Base-by-base conservation (phyloP, 1,140 invertebrate genomes). In the Solen grandis region DNA sequence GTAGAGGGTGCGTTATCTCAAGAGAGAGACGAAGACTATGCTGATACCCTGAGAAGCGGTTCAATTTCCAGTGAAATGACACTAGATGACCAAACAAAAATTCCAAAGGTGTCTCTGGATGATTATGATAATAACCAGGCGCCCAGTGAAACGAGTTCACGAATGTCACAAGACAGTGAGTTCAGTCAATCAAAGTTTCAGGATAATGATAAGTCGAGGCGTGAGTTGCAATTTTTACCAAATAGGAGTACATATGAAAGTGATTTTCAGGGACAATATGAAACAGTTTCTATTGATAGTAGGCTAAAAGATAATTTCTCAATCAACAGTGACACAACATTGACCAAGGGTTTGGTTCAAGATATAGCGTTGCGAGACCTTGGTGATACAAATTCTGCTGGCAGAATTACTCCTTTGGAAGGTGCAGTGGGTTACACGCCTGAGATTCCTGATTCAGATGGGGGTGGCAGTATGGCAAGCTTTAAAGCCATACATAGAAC, bases 31-130 rank as follows among this genome's bases (percentile, higher is more conserved):
- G 68, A 73, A 19, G 59, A 70, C 55, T 62, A 52, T 38, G 55
- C 62, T 65, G 68, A 72, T 22, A 72, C 57, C 31, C 41, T 57
- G 27, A 63, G 77, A 63, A 80, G 77, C 33, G 77, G 77, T n/a
- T 80, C 77, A 35, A 54, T 80, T 36, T 72, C 55, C 5, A 80
- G 77, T 80, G 68, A 65, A 72, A 72, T 80, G 66, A 80, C 77
- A 31, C 27, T 63, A 31, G 77, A 80, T 10, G 77, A 80, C 19
- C 46, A 55, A 33, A 33, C 22, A n/a, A 78, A 31, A 63, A 1
- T 60, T 13, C 75, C 63, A 5, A 55, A 60, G 60, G 63, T 78
- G 35, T 25, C 60, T 19, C 16, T 59, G n/a, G 50, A 69, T 55
- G 63, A 78, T 50, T 22, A 59, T 46, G 75, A 77, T 10, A 62